A percentile compares a stretch with the other conserved stretches of the same genome.
phyloP scores from a whole-genome alignment of 1,140 invertebrate genomes.

The Tetragonula clypearis region DNA sequence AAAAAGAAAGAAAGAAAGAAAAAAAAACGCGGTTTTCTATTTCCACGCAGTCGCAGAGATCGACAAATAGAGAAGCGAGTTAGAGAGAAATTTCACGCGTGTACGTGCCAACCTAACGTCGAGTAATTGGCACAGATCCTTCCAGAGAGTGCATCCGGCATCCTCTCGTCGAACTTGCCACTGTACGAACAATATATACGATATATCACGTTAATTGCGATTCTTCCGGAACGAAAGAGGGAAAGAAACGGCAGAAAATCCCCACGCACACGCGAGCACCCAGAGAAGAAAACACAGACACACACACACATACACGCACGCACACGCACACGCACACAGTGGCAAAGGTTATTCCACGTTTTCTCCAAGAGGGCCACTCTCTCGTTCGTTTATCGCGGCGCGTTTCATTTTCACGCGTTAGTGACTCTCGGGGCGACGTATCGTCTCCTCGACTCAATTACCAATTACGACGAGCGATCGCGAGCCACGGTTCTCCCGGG shows the following conservation, averaged over 20 bases:
- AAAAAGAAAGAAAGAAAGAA: no score
- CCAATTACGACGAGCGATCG: conserved; percentile 6
- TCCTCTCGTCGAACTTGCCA: background rate
- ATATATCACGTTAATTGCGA: conserved; percentile 21
- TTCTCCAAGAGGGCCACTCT: background rate
- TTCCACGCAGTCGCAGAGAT: no score
- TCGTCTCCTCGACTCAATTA: conserved; percentile 27
- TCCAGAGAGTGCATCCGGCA: background rate
- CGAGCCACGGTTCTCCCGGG: background rate
- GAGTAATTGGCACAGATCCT: background rate
- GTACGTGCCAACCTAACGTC: background rate
- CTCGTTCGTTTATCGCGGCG: conserved; percentile 1
- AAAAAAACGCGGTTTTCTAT: no score
- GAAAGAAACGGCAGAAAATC: background rate
- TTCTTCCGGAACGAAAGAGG: background rate
- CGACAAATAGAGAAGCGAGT: no score
- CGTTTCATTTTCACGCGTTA: conserved; percentile 19
- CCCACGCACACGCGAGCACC: fast-evolving
- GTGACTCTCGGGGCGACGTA: background rate
- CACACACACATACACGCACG: background rate
- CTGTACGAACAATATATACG: no score
- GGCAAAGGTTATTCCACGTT: background rate
- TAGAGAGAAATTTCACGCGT: no score
- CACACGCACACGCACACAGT: background rate
- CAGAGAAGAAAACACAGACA: background rate